A percentile compares a stretch with the other conserved stretches of the same genome.
Evolutionary conservation across 23 tunicate genomes (phyloP).

Genomic region (Styela plicata): DNA sequence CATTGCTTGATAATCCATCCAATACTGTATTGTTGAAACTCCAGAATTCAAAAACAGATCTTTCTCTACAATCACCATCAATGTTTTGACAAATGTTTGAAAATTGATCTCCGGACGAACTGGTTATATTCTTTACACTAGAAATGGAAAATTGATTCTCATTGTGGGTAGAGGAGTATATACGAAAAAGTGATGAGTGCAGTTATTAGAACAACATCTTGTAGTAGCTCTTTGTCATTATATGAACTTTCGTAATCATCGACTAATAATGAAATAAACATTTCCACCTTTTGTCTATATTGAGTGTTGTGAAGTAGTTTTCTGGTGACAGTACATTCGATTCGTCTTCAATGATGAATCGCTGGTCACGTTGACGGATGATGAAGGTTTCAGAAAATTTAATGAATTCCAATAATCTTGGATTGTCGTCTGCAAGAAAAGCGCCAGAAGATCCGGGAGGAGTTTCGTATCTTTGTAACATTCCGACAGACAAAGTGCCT

Average conservation of each 20-base stretch:
- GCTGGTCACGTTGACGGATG: not conserved
- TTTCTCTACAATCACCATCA: slow-evolving; percentile 1
- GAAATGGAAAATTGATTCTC: not conserved
- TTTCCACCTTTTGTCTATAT: not conserved
- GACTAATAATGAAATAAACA: too few species aligned
- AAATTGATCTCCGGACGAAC: not conserved
- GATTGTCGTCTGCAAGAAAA: slow-evolving; percentile 4
- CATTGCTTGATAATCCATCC: slow-evolving; percentile 1
- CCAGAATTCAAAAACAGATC: slow-evolving; percentile 29
- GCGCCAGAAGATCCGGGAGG: not conserved
- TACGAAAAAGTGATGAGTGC: too few species aligned
- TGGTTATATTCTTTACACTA: slow-evolving; percentile 11
- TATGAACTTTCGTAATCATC: too few species aligned
- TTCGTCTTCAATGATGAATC: not conserved
- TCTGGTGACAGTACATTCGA: not conserved
- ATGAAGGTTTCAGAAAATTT: not conserved
- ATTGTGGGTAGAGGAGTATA: too few species aligned
- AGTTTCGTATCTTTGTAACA: slow-evolving; percentile 8
- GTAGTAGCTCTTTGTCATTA: too few species aligned
- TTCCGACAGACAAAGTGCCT: slow-evolving; percentile 6
- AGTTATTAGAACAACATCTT: too few species aligned
- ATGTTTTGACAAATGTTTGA: slow-evolving; percentile 4
- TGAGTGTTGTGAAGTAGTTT: not conserved
- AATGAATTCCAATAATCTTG: not conserved
- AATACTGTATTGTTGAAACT: slow-evolving; percentile 2